These are phyloP conservation scores for Oostethus manadensis DNA, from an alignment of 2,113 vertebrate species.

Conservation along the genomic window DNA sequence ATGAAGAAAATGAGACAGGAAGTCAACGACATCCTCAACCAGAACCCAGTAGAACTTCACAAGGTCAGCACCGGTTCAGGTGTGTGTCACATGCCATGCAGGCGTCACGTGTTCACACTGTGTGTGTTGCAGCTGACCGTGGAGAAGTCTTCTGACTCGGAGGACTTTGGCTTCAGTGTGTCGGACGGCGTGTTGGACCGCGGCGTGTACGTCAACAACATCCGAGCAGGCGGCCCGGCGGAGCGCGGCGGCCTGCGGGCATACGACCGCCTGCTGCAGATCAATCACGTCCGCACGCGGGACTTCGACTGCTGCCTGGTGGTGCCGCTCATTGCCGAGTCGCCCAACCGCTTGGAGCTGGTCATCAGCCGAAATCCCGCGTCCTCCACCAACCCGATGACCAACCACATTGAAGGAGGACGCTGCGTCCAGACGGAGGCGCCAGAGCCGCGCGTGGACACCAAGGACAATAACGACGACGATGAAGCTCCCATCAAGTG, in stretches of 20 bases:
- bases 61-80: slow-evolving; percentile 72
- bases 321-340: slow-evolving; percentile 94
- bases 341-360: slow-evolving; percentile 92
- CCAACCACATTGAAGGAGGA: slow-evolving; percentile 51
- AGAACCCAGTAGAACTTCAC: slow-evolving; percentile 96
- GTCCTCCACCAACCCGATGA: slow-evolving; percentile 69
- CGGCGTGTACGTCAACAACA: slow-evolving; percentile 94
- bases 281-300: slow-evolving; percentile 93
- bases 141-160: slow-evolving; percentile 84
- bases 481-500: slow-evolving; percentile 67
- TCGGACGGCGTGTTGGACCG: slow-evolving; percentile 93
- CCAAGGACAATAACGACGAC: slow-evolving; percentile 32
- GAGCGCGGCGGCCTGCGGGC: slow-evolving; percentile 84
- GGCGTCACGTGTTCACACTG: no score
- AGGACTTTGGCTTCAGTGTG: slow-evolving; percentile 98
- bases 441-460: slow-evolving; percentile 31
- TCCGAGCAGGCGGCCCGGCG: slow-evolving; percentile 84
- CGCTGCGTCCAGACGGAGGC: slow-evolving; percentile 24
- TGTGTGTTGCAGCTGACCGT: slow-evolving; percentile 79
- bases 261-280: slow-evolving; percentile 91
- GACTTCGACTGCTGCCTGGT: slow-evolving; percentile 98
- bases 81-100: not conserved
- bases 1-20: slow-evolving; percentile 96
- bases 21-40: slow-evolving; percentile 91
- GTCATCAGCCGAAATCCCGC: slow-evolving; percentile 91